These are phyloP conservation scores for Coelinius sp. DNA, from an alignment of 2,888 invertebrate species.

Conservation along the genomic window DNA sequence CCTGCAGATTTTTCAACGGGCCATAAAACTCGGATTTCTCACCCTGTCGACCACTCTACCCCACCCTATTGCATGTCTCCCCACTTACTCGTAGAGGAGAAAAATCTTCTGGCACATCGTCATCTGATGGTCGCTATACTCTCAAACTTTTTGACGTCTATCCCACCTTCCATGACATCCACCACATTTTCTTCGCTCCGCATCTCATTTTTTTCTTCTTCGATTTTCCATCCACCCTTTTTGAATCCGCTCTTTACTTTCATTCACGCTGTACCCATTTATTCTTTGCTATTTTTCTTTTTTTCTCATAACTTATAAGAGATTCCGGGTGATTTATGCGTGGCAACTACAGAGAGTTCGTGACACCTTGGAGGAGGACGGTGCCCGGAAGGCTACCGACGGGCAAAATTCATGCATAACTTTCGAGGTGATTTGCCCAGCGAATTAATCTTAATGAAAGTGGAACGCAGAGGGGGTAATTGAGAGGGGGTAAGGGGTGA, in stretches of 20 bases:
- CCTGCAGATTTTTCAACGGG: slow-evolving; percentile 59
- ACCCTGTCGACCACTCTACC: slow-evolving; percentile 48
- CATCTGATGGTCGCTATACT: slow-evolving; percentile 14
- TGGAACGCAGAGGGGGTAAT: slow-evolving; percentile 15
- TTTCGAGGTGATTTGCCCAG: slow-evolving; percentile 53
- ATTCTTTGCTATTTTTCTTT: slow-evolving; percentile 4
- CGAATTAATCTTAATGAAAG: slow-evolving; percentile 41
- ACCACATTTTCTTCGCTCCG: slow-evolving; percentile 27
- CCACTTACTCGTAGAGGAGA: not conserved
- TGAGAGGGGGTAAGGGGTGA: too few species aligned
- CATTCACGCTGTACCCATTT: not conserved
- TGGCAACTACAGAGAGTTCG: slow-evolving; percentile 30
- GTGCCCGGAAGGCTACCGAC: slow-evolving; percentile 32
- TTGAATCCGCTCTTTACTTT: not conserved
- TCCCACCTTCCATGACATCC: not conserved
- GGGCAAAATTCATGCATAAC: slow-evolving; percentile 58
- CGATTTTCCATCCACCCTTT: slow-evolving; percentile 2
- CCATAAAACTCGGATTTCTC: slow-evolving; percentile 63
- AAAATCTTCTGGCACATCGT: slow-evolving; percentile 29
- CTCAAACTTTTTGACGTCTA: slow-evolving; percentile 32
- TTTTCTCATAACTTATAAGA: slow-evolving; percentile 34
- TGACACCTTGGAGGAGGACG: slow-evolving; percentile 44
- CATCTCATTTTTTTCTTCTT: slow-evolving; percentile 4
- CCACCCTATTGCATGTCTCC: slow-evolving; percentile 26
- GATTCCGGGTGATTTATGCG: slow-evolving; percentile 41